Evolutionary conservation across 2,888 invertebrate genomes (phyloP), one percentile per base, ranked within the genome.

Genomic region (Itoplectis maculator): DNA sequence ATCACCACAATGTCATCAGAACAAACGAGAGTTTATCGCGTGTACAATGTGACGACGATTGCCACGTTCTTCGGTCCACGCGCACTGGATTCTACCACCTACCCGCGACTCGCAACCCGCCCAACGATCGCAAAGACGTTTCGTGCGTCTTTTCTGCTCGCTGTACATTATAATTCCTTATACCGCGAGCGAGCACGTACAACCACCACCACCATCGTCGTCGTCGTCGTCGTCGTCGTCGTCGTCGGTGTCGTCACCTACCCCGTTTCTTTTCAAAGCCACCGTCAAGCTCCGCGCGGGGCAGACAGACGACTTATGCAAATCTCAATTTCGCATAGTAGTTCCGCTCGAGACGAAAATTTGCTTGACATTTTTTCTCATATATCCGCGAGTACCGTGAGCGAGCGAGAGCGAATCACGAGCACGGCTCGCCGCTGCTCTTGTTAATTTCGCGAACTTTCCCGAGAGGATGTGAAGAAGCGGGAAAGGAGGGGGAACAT

Each of bases 281-380:
- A 35, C 35, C 61, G 18, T 35, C 13, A 20, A 18, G 15, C 18
- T 2, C 45, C 2, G 42, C 61, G 59, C 4, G 23, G 37, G 42
- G 18, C 68, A 45, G 37, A n/a, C 78, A 49, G 47, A 82, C 78
- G 69, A 75, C 75, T 82, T 65, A 79, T 66, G 82, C 82, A 72
- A 82, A 79, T 82, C 82, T 79, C 82, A 79, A 82, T 82, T 82
- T 82, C 75, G 75, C 66, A 66, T 59, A 68, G 68, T 65, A 82
- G 74, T 75, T 61, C 35, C 61, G 65, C 79, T 79, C 70, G 65
- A 56, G 59, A 72, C 56, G 79, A 82, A 82, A 82, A 82, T 82
- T 82, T 79, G 75, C 82, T 75, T 72, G 82, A 82, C 82, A 82
- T 82, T 82, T 82, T 82, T 79, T 70, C 45, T 75, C 82, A 79